Evolutionary conservation across 2,113 vertebrate genomes (phyloP).

Genomic region (Odobenus rosmarus): DNA sequence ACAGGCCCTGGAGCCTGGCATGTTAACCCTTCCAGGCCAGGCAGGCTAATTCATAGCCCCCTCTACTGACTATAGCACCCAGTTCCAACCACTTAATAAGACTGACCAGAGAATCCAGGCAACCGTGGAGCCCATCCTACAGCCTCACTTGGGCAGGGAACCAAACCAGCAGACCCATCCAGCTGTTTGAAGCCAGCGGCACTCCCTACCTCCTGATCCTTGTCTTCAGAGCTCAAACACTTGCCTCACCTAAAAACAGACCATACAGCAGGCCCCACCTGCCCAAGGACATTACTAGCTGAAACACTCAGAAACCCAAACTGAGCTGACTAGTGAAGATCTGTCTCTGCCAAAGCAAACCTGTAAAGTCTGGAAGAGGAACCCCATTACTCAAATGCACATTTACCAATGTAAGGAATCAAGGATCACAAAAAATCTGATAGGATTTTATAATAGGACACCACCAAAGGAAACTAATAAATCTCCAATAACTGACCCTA

Average conservation of each 20-base stretch:
- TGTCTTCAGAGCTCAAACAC: background rate
- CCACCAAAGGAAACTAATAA: background rate
- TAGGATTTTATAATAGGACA: background rate
- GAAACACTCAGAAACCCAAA: background rate
- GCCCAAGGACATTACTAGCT: background rate
- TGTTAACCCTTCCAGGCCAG: background rate
- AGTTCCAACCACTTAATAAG: background rate
- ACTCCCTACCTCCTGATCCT: background rate
- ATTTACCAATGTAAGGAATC: background rate
- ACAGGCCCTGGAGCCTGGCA: background rate
- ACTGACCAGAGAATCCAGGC: background rate
- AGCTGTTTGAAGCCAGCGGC: background rate
- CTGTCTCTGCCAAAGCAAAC: background rate
- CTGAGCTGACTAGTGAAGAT: background rate
- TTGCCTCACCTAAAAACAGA: background rate
- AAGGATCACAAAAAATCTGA: background rate
- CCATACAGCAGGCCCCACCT: background rate
- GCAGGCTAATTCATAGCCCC: background rate
- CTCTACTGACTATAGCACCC: background rate
- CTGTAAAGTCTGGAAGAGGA: background rate
- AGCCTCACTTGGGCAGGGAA: background rate
- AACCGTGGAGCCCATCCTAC: background rate
- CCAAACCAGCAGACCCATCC: background rate
- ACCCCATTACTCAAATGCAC: background rate
- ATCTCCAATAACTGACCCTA: background rate